Evolutionary conservation across 2,888 invertebrate genomes (phyloP), one percentile per base, ranked within the genome.

Genomic region (Oscheius sp.): DNA sequence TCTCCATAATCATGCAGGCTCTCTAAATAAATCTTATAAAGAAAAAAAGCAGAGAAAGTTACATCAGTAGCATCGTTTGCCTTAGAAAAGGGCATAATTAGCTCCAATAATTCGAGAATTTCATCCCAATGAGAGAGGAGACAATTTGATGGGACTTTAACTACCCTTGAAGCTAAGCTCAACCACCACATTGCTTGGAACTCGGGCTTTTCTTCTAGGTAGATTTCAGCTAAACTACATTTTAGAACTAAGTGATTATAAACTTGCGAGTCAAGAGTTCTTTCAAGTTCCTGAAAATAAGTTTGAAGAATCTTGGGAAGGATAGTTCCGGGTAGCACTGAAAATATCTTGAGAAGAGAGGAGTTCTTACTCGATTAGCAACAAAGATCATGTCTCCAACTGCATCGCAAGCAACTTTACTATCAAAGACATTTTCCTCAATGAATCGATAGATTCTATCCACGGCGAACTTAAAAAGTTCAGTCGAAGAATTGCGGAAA

Each of bases 321-420:
- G 82, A 76, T 23, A 78, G 50, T 2, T 75, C 73, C 0, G 85
- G 81, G 46, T 80, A 71, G 50, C 73, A 77, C 71, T 79, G 42
- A 68, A 8, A 61, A 20, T 3, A 27, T 34, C 10, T 20, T 64
- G 4, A 23, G 55, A 53, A 29, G n/a, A n/a, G n/a, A n/a, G n/a
- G n/a, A 73, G 64, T 37, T 70, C 82, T 76, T 79, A 89, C 89
- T 86, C 88, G 89, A 39, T 89, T 87, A 68, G 89, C 89, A 34
- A 89, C 88, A 68, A 91, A 90, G 72, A 92, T 90, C 70, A 94
- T 88, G 10, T 91, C 90, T 0, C 92, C 93, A 0, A 93, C 91
- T 86, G 93, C 90, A 85, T 91, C 91, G 0, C 94, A 94, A 0
- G 93, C 92, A 0, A 94, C 92, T 81, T 91, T 91, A 0, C 92